Evolutionary conservation across 2,113 vertebrate genomes (phyloP), one percentile per base, ranked within the genome.

Genomic region (Vanacampus margaritifer): DNA sequence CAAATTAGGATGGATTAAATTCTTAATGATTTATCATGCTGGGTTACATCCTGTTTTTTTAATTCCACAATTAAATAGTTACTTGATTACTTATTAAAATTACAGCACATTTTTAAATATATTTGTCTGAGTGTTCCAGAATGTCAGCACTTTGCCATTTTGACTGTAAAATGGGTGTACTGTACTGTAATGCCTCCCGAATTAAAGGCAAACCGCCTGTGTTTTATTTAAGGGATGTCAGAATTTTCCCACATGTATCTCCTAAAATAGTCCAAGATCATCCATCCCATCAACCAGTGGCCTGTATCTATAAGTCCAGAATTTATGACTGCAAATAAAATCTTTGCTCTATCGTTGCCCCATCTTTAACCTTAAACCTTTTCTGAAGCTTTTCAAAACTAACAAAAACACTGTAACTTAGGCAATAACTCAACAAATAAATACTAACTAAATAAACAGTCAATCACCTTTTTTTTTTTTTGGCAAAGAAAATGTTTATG

Each of bases 1-100:
- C 68, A 76, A 75, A 45, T 39, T 43, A 63, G 58, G 46, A 70
- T 72, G 58, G 71, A 81, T 79, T 72, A 28, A 81, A 78, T 78
- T 84, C 69, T 72, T 83, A 19, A 70, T 73, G 67, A 63, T 76
- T 62, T 61, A 67, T 48, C 45, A 58, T 74, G 64, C 67, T 69
- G 70, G 58, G 54, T 68, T 66, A 56, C 46, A 72, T 61, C 54
- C 73, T 46, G 28, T 32, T 21, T 11, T 19, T 45, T 45, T 1
- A 6, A 45, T 23, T 21, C 50, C 59, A 71, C 66, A 69, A 70
- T 75, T 71, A 67, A 65, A 69, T 45, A 53, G 67, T 59, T 43
- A 56, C 66, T 76, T 74, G 26, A 74, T 68, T 62, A 60, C 37
- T 71, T 54, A 10, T 78, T 80, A 43, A 39, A 58, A 64, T 23